Percentiles rank a stretch among this genome's conserved stretches.
These are phyloP conservation scores for Drepanosiphum platanoidis DNA, from an alignment of 2,888 invertebrate genomes.

Conservation along the genomic window DNA sequence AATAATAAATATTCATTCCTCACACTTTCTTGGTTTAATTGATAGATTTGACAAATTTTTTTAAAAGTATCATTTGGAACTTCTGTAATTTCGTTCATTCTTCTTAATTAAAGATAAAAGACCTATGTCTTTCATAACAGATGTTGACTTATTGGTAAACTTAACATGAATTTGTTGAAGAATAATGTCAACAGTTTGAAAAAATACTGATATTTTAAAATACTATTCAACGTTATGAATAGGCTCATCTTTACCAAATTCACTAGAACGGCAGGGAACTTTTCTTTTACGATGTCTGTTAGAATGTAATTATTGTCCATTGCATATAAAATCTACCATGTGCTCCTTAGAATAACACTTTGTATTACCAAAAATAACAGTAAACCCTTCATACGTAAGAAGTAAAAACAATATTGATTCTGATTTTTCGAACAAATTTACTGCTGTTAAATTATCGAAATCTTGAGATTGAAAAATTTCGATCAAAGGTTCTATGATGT, in stretches of 20 bases:
- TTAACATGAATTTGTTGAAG: not conserved
- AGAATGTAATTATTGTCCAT: not conserved
- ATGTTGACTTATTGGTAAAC: constrained; percentile 7
- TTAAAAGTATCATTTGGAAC: constrained; percentile 5
- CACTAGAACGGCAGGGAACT: not conserved
- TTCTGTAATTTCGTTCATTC: not conserved
- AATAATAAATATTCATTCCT: constrained; percentile 24
- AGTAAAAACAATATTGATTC: not conserved
- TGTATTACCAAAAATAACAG: not conserved
- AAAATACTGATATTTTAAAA: not conserved
- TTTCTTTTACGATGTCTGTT: constrained; percentile 8
- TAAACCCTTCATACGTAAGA: not conserved
- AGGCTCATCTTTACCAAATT: not conserved
- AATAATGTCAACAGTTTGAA: constrained; percentile 2
- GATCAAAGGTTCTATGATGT: constrained; percentile 12
- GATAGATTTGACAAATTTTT: constrained; percentile 12
- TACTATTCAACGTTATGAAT: not conserved
- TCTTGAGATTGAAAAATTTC: constrained; percentile 21
- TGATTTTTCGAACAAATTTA: not conserved
- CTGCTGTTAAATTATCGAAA: constrained; percentile 22
- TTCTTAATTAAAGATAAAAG: not conserved
- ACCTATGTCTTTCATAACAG: constrained; percentile 1
- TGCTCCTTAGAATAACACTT: not conserved
- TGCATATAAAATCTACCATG: not conserved
- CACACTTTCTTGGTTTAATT: not conserved